Evolutionary conservation across 2,888 invertebrate species (phyloP).

Genomic region (Amiota mariae): DNA sequence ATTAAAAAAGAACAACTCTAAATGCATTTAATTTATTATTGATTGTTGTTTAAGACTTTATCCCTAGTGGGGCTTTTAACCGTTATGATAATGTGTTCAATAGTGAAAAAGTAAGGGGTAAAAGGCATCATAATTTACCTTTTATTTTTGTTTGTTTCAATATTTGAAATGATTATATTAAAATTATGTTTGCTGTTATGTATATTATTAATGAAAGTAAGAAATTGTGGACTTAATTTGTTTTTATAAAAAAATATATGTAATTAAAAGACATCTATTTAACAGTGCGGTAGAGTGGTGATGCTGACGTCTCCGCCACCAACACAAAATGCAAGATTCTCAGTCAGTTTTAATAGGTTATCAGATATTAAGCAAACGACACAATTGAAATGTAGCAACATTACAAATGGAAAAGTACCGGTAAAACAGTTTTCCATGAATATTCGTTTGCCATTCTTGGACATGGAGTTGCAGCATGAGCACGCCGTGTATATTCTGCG

Average conservation of each 20-base stretch:
- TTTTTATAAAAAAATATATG: neutral
- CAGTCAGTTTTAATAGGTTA: too few relatives aligned
- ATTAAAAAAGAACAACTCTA: too few relatives aligned
- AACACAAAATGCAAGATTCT: neutral
- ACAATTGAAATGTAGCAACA: neutral
- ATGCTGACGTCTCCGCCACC: neutral
- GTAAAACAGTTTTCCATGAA: conserved; percentile 44
- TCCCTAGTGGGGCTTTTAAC: too few relatives aligned
- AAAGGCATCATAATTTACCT: too few relatives aligned
- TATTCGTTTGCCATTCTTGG: conserved; percentile 66
- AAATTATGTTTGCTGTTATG: neutral
- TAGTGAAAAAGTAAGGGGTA: too few relatives aligned
- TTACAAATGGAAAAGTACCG: neutral
- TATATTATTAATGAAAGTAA: conserved; percentile 3
- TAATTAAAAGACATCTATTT: neutral
- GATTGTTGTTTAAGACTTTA: too few relatives aligned
- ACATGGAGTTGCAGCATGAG: conserved; percentile 61
- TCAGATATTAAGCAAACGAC: neutral
- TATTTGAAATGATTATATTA: neutral
- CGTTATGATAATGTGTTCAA: too few relatives aligned
- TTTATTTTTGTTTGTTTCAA: neutral
- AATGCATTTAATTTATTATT: too few relatives aligned
- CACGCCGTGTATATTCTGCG: conserved; percentile 57
- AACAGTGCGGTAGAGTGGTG: neutral
- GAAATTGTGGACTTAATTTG: neutral